Evolutionary conservation across 2,113 vertebrate species (phyloP).

Genomic region (Datnioides undecimradiatus): DNA sequence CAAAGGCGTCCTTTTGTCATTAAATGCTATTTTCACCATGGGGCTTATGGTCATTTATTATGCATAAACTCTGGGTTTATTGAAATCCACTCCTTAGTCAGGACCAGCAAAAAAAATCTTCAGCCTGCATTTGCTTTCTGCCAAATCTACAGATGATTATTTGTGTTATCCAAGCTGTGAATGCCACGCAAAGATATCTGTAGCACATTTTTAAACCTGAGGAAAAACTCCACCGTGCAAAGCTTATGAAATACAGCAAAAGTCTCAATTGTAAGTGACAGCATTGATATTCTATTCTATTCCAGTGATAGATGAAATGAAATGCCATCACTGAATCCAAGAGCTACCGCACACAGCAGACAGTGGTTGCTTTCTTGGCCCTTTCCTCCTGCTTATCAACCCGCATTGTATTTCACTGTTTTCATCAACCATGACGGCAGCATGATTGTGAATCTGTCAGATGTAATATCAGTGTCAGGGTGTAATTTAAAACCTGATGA

Average conservation of each 20-base stretch:
- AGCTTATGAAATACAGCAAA: conserved; percentile 11
- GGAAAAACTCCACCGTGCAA: not conserved
- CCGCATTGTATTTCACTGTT: conserved; percentile 47
- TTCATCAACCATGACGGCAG: conserved; percentile 54
- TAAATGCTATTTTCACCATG: not conserved
- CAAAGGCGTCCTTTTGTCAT: not conserved
- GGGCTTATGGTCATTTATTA: not conserved
- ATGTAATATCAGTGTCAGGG: conserved; percentile 32
- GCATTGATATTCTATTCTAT: conserved; percentile 12
- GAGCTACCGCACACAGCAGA: not conserved
- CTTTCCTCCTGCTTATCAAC: conserved; percentile 20
- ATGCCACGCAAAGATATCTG: not conserved
- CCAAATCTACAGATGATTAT: not conserved
- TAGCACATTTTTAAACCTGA: not conserved
- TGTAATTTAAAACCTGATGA: conserved; percentile 55
- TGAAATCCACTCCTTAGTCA: not conserved
- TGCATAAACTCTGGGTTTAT: not conserved
- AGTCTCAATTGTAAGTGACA: conserved; percentile 1
- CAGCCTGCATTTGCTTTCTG: not conserved
- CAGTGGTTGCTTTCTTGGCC: conserved; percentile 15
- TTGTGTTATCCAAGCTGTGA: not conserved
- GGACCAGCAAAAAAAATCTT: not conserved
- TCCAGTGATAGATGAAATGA: conserved; percentile 42
- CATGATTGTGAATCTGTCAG: conserved; percentile 50
- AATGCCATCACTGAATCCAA: conserved; percentile 10